Evolutionary conservation across 2,888 invertebrate genomes (phyloP), one percentile per base, ranked within the genome.

Genomic region (Lasioglossum leucozonium): DNA sequence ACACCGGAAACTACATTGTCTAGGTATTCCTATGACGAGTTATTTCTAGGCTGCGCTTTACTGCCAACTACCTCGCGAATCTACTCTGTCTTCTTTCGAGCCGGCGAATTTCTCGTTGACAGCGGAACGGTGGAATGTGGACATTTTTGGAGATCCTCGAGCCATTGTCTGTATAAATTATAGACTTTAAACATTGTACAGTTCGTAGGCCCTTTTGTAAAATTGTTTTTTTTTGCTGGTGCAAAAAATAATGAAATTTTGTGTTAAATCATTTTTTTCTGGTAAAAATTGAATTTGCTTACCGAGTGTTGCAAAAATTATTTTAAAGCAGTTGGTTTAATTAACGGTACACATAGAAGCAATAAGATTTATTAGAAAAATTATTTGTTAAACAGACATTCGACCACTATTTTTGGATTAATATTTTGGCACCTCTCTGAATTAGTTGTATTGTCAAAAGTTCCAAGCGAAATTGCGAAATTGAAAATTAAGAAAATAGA

Each of bases 1-100:
- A 8, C 65, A 65, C 65, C 65, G 65, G 65, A 65, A 30, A 30
- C 34, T 34, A 65, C 65, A 65, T 65, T 65, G 65, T 65, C 65
- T 65, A 22, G 30, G 16, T 30, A 18, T 30, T 65, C 30, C 34
- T 30, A 65, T 34, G 65, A 65, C 18, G 65, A 65, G 65, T 65
- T 65, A 65, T 65, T 65, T 62, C 65, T 34, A 30, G 65, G 2
- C 34, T 3, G 30, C 18, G 65, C 30, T 22, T 65, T 34, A 65
- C 30, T 65, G 65, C 65, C 65, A 65, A 34, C 65, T 30, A 65
- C 30, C 65, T 30, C 34, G 18, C 34, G 34, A 65, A 65, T 65
- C 34, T 65, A 30, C 34, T 65, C 8, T 18, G 65, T 65, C 65
- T 65, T 65, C 65, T 65, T 65, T 65, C 65, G 22, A 8, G 65